These are phyloP conservation scores for Tokudaia muenninki DNA, from an alignment of 2,797 vertebrate species.

Conservation along the genomic window DNA sequence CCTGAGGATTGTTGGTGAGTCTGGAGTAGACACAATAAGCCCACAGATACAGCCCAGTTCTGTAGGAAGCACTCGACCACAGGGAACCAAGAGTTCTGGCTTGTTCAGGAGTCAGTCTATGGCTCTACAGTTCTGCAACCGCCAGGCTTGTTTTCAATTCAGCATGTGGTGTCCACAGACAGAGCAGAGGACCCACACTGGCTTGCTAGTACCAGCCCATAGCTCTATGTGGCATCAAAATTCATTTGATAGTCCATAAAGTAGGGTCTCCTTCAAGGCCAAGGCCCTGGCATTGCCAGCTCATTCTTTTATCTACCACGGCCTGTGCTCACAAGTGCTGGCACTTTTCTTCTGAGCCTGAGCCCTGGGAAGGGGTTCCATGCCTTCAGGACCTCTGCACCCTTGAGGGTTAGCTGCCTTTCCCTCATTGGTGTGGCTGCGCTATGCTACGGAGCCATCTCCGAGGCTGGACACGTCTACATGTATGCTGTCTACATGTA, in stretches of 20 bases:
- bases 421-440: conserved; percentile 34
- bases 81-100: background rate
- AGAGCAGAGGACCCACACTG: background rate
- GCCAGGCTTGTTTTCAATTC: background rate
- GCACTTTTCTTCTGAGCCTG: background rate
- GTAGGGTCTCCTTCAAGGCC: background rate
- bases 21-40: background rate
- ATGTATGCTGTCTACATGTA: background rate
- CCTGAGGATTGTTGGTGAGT: conserved; percentile 38
- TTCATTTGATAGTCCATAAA: background rate
- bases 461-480: background rate
- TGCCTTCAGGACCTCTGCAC: background rate
- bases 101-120: background rate
- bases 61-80: background rate
- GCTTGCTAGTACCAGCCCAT: background rate
- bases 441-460: background rate
- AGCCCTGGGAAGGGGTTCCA: background rate
- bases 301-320: background rate
- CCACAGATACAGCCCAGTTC: background rate
- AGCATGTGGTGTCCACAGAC: background rate
- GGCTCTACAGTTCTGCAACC: background rate
- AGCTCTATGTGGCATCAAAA: conserved; percentile 2
- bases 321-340: background rate
- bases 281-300: conserved; percentile 16
- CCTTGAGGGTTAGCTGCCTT: background rate